Base-by-base conservation (phyloP, 2,797 vertebrate genomes). In the Buphagus erythrorhynchus region DNA sequence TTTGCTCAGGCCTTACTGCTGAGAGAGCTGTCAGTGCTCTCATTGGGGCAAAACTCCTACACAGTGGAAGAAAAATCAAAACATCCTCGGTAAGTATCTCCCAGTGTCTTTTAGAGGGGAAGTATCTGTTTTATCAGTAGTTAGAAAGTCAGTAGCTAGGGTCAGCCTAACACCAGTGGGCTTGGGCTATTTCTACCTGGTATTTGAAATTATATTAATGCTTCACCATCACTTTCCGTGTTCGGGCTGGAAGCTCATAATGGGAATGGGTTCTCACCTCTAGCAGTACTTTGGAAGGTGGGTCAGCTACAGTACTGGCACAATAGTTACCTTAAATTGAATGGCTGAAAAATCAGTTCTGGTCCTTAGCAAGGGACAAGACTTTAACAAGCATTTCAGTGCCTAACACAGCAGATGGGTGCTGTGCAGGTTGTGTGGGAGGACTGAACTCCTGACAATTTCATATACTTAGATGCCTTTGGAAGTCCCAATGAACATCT, bases 1-100 rank as follows among this genome's bases (percentile, higher is more conserved):
- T 75, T 58, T 19, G 22, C 26, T 58, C 26, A 36, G 38, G 24
- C 22, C 26, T 52, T 61, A 5, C 46, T 79, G n/a, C 52, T 83
- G 63, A 58, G 29, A 81, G 66, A 61, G 13, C 68, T 86, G 16
- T 59, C 55, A 18, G 26, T 54, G 45, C 51, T 29, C 55, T 49
- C 38, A 31, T 19, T n/a, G 33, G 40, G 57, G 25, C 43, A 84
- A 69, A 69, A 57, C 38, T 71, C 13, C 49, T 46, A 21, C 0
- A 0, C 21, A 38, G 18, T 29, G 42, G 36, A 66, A 83, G 38
- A 76, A 63, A 24, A 0, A 0, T 4, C 8, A 2, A 48, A 57
- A 8, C 28, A 58, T 38, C 20, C n/a, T 54, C 9, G 2, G 21
- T 72, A 69, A 69, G 49, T 66, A 31, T 28, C 5, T 72, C 40